These are phyloP conservation scores for Epizoanthus stellaris DNA, from an alignment of 92 coral and sea anemone genomes.

Conservation along the genomic window DNA sequence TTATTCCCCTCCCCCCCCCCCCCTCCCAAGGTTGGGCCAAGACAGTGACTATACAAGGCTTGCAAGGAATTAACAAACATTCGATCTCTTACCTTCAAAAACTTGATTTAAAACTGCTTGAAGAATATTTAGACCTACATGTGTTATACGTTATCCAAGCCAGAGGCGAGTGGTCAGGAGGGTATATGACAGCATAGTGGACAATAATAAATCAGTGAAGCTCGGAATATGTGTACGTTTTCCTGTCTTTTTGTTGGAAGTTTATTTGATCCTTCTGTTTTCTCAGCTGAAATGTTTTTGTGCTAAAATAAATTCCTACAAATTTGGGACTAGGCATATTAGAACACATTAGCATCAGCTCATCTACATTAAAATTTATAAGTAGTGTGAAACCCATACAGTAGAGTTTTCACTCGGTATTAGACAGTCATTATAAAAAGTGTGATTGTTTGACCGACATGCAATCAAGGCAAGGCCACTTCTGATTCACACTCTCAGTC, in stretches of 20 bases:
- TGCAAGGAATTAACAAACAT: conserved; percentile 21
- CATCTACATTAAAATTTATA: not conserved
- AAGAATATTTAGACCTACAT: conserved; percentile 18
- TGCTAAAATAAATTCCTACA: conserved; percentile 15
- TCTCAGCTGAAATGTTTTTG: conserved; percentile 18
- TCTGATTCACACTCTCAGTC: not conserved
- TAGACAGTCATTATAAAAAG: conserved; percentile 10
- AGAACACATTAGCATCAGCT: conserved; percentile 30
- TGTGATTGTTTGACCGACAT: not conserved
- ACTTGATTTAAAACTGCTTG: conserved; percentile 31
- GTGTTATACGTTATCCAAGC: conserved; percentile 17
- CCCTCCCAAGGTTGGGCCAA: too few relatives aligned
- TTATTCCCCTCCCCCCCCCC: too few relatives aligned
- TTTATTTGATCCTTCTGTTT: conserved; percentile 28
- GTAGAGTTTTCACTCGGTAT: conserved; percentile 10
- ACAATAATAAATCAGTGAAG: conserved; percentile 6
- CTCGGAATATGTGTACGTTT: conserved; percentile 21
- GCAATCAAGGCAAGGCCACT: not conserved
- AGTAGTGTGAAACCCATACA: conserved; percentile 13
- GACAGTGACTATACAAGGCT: not conserved
- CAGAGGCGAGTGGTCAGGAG: not conserved
- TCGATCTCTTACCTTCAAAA: conserved; percentile 15
- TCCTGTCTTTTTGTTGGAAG: conserved; percentile 28
- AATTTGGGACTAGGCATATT: conserved; percentile 17
- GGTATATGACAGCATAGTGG: conserved; percentile 20